These are phyloP conservation scores for Hycleus cichorii DNA, from an alignment of 1,140 invertebrate species.

Conservation along the genomic window DNA sequence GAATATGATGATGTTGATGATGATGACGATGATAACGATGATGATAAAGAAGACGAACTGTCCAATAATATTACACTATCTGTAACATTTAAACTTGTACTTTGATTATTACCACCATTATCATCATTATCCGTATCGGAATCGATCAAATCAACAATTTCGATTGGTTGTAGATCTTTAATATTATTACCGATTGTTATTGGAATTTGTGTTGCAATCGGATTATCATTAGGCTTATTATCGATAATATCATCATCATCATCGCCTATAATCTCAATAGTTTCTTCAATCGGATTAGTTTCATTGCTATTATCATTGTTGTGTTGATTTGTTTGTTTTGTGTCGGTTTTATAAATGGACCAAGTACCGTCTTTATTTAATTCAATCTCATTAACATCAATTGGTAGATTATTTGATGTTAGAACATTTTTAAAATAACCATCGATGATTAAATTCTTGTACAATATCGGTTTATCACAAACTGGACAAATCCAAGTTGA, in stretches of 20 bases:
- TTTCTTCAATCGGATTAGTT: conserved; percentile 36
- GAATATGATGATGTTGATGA: too few relatives aligned
- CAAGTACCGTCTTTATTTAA: conserved; percentile 83
- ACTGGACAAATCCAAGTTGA: conserved; percentile 98
- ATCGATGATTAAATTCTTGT: conserved; percentile 87
- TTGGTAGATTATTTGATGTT: conserved; percentile 53
- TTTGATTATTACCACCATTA: too few relatives aligned
- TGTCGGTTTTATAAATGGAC: conserved; percentile 41
- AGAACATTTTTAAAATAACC: conserved; percentile 82
- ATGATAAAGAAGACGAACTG: too few relatives aligned
- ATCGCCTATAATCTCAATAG: conserved; percentile 45
- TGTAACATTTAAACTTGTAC: too few relatives aligned
- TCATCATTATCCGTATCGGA: conserved; percentile 40
- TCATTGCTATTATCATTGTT: conserved; percentile 44
- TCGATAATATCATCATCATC: conserved; percentile 33
- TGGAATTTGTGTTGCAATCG: background rate
- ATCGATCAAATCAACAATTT: conserved; percentile 37
- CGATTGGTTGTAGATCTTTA: conserved; percentile 17
- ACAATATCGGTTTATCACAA: conserved; percentile 85
- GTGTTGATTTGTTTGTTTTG: conserved; percentile 38
- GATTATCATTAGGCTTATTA: conserved; percentile 17
- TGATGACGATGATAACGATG: too few relatives aligned
- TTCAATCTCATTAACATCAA: conserved; percentile 76
- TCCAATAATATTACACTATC: too few relatives aligned
- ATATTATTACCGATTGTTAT: too few relatives aligned